Base-by-base conservation (phyloP, 2,797 vertebrate species). In the Alectoris magna region DNA sequence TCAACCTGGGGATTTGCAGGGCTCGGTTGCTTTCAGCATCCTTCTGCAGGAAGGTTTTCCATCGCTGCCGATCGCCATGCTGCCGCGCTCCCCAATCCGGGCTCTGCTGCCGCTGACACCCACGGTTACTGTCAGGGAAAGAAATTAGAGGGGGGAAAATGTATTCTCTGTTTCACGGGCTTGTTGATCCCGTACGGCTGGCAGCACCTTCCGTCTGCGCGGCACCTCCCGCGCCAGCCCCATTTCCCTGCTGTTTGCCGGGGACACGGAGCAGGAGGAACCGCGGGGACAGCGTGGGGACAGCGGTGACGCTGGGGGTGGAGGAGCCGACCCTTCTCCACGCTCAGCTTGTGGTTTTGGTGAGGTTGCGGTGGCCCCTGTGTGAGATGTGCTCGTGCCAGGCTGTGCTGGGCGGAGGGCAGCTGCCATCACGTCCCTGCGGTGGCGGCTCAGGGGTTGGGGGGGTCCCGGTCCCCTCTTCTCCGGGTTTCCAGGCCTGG, bases 271-370 rank as follows among this genome's bases (percentile, higher is more conserved):
- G 44, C 48, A 29, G 18, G 27, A 18, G 26, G 67, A 13, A 13
- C 55, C 12, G n/a, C 21, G 21, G 56, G 56, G 59, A 60, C 58
- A 7, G 59, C n/a, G 12, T 0, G 4, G 85, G 75, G 95, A 9
- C 71, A n/a, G 72, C 0, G 3, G 46, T 53, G 79, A 82, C 88
- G 63, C 79, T 82, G 26, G 63, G 38, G 8, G 9, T 12, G 29
- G 84, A 58, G 89, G 27, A 78, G 78, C 36, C 3, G 1, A 24
- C 67, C 44, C 0, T 0, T 19, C 8, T 53, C 41, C 0, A 0
- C 38, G 56, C 79, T 82, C 60, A 8, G 51, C 34, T 62, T 23
- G 17, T 70, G 73, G 0, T 55, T 63, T 69, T 0, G 8, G 36
- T 29, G 53, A 49, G 26, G 60, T 22, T n/a, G 14, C 34, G 34